A percentile compares a stretch with the other conserved stretches of the same genome.
phyloP scores from a whole-genome alignment of 2,888 invertebrate species.

The Nephrotoma appendiculata region DNA sequence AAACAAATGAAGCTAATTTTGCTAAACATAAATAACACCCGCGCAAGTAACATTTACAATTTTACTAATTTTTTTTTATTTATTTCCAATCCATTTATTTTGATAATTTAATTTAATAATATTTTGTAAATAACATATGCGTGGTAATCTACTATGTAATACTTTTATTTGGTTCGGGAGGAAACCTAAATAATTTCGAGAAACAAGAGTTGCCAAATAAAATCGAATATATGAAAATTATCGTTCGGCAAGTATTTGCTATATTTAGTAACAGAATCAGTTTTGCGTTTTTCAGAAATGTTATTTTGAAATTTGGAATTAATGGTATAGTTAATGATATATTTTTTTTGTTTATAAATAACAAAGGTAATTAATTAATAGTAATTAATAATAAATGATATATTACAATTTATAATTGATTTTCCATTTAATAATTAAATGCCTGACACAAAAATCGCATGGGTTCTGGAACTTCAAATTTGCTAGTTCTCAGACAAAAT shows the following conservation, averaged over 20 bases:
- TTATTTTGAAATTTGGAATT: background rate
- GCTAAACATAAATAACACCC: too few relatives aligned
- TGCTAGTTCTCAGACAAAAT: background rate
- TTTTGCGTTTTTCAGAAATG: background rate
- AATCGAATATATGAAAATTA: too few relatives aligned
- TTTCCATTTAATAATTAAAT: background rate
- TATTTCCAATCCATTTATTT: background rate
- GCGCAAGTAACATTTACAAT: too few relatives aligned
- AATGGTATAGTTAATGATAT: background rate
- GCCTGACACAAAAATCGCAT: background rate
- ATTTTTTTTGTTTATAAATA: background rate
- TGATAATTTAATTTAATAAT: background rate
- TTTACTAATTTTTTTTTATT: background rate
- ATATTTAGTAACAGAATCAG: too few relatives aligned
- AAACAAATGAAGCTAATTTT: too few relatives aligned
- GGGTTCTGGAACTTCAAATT: background rate
- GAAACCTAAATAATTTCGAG: background rate
- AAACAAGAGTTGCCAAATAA: background rate
- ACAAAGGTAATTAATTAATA: background rate
- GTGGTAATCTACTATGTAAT: too few relatives aligned
- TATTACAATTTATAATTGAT: background rate
- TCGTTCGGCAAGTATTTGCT: too few relatives aligned
- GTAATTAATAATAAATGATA: background rate
- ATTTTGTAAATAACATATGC: background rate
- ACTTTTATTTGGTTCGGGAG: too few relatives aligned